phyloP scores from a whole-genome alignment of 1,140 invertebrate genomes.

The Drosophila pandora region DNA sequence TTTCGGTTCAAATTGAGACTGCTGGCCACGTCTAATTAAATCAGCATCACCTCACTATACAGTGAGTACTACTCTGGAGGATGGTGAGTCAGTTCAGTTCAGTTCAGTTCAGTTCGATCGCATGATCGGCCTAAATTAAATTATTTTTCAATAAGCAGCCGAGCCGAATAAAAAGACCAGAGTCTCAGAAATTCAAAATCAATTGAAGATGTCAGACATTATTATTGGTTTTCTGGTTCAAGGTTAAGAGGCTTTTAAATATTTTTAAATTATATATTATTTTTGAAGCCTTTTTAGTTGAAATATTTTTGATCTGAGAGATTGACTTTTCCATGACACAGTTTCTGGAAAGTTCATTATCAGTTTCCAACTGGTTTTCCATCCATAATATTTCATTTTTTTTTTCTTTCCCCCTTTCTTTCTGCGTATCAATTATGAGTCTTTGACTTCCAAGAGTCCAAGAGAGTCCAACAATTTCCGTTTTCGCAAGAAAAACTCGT shows the following conservation, averaged over 20 bases:
- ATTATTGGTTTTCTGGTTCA: not conserved
- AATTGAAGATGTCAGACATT: conserved; percentile 34
- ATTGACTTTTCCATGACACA: conserved; percentile 30
- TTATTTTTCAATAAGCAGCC: conserved; percentile 66
- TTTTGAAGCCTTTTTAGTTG: not conserved
- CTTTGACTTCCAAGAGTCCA: conserved; percentile 15
- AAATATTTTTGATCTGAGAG: conserved; percentile 1
- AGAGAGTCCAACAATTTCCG: conserved; percentile 32
- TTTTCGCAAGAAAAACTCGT: conserved; percentile 31
- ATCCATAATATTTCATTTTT: not conserved
- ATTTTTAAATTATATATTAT: not conserved
- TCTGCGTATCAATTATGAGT: conserved; percentile 50
- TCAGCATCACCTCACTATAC: conserved; percentile 43
- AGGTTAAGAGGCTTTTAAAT: not conserved
- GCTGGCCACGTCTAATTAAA: conserved; percentile 70
- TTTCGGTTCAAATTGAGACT: conserved; percentile 55
- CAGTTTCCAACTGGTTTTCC: conserved; percentile 38
- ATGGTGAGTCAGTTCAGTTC: not conserved
- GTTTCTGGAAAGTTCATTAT: conserved; percentile 40
- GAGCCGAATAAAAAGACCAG: conserved; percentile 47
- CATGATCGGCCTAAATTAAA: conserved; percentile 58
- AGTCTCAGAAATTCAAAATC: conserved; percentile 45
- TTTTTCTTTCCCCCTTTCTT: conserved; percentile 25
- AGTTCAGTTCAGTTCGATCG: conserved; percentile 1
- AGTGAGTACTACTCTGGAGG: not conserved